Percentiles rank a stretch among this genome's conserved stretches.
Evolutionary conservation across 2,888 invertebrate species (phyloP).

Genomic region (Sussaba pulchella): DNA sequence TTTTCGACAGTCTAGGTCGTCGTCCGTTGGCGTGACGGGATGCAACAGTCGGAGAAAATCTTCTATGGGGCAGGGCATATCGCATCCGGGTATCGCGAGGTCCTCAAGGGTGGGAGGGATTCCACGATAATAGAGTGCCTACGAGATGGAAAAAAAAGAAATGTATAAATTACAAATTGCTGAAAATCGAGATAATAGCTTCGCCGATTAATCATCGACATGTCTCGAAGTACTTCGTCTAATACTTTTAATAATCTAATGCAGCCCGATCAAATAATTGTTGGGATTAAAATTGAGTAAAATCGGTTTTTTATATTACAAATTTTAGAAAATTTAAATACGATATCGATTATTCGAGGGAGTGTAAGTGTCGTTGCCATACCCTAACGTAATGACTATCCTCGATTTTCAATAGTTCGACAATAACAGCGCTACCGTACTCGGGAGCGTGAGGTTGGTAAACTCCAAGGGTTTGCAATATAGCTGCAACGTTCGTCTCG

Average conservation of each 20-base stretch:
- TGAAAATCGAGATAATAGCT: background rate
- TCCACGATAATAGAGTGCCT: slow-evolving; percentile 85
- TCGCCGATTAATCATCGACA: background rate
- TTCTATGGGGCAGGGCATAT: slow-evolving; percentile 85
- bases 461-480: slow-evolving; percentile 86
- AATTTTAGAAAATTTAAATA: background rate
- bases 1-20: slow-evolving; percentile 54
- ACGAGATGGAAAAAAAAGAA: slow-evolving; percentile 70
- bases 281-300: too few species aligned
- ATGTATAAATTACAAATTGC: background rate
- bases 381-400: slow-evolving; percentile 84
- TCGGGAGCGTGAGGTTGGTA: slow-evolving; percentile 86
- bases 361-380: slow-evolving; percentile 19
- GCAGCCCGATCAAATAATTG: too few species aligned
- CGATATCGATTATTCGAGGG: too few species aligned
- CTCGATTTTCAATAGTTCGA: slow-evolving; percentile 85
- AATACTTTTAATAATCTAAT: too few species aligned
- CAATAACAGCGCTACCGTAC: slow-evolving; percentile 86
- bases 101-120: slow-evolving; percentile 82
- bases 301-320: too few species aligned
- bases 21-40: slow-evolving; percentile 53
- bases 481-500: slow-evolving; percentile 79
- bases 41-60: slow-evolving; percentile 85
- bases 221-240: too few species aligned
- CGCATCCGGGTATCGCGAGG: slow-evolving; percentile 85